Conservation (phyloP, 1,140 invertebrate genomes). For the Diachasmimorpha longicaudata region DNA sequence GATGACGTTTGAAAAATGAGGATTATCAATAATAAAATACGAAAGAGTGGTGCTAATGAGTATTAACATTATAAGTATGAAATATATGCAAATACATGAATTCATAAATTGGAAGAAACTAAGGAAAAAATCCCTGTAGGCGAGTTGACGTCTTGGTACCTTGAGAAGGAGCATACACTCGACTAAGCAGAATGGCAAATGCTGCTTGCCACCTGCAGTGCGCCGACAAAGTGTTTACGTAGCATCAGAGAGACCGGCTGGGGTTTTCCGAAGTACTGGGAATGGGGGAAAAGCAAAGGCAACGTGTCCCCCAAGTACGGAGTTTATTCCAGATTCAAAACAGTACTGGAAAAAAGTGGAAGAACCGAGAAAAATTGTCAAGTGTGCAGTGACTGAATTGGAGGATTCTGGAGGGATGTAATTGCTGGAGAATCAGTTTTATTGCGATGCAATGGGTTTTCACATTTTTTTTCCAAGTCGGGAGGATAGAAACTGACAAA, state of each 20-base stretch:
- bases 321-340: not conserved
- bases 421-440: no score
- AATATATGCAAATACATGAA: not conserved
- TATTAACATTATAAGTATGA: no score
- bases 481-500: no score
- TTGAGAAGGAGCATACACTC: not conserved
- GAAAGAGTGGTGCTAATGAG: no score
- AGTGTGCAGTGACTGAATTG: no score
- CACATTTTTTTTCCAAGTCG: no score
- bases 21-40: no score
- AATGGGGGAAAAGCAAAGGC: not conserved
- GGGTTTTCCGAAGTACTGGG: not conserved
- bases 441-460: no score
- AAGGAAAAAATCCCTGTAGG: not conserved
- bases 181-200: slow-evolving; percentile 6
- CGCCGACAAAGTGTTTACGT: not conserved
- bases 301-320: not conserved
- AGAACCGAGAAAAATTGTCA: no score
- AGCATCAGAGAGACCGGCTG: not conserved
- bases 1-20: no score
- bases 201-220: not conserved
- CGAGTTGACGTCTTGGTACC: not conserved
- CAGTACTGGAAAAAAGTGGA: not conserved
- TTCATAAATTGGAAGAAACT: no score
- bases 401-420: no score